Evolutionary conservation across 1,140 invertebrate species (phyloP).

Genomic region (Danaus melanippus): DNA sequence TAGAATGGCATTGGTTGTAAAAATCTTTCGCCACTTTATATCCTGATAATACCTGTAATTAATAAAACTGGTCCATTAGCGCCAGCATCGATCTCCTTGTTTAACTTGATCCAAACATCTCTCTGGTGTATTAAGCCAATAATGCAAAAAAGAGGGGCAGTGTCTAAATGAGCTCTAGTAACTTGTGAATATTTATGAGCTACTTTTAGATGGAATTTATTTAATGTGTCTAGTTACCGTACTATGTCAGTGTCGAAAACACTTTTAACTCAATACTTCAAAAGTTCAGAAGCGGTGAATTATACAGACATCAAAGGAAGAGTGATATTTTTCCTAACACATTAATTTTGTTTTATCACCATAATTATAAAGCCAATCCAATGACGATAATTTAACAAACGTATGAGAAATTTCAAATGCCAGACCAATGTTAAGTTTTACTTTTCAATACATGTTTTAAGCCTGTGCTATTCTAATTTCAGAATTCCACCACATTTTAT

Average conservation of each 20-base stretch:
- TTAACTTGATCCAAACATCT: constrained; percentile 56
- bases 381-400: too few relatives aligned
- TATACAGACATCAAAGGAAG: too few relatives aligned
- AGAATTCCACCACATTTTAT: too few relatives aligned
- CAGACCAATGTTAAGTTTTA: too few relatives aligned
- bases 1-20: background rate
- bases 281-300: too few relatives aligned
- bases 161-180: constrained; percentile 60
- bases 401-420: too few relatives aligned
- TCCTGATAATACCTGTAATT: constrained; percentile 31
- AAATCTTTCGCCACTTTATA: constrained; percentile 5
- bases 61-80: constrained; percentile 63
- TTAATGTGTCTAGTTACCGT: constrained; percentile 35
- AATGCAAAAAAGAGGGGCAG: constrained; percentile 63
- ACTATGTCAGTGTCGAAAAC: constrained; percentile 16
- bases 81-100: constrained; percentile 46
- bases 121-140: constrained; percentile 62
- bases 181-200: constrained; percentile 67
- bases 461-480: too few relatives aligned
- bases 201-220: constrained; percentile 38
- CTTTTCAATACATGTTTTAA: too few relatives aligned
- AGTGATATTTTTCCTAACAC: too few relatives aligned
- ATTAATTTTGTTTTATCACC: too few relatives aligned
- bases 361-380: too few relatives aligned
- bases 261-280: background rate